Percentiles rank a stretch among this genome's conserved stretches.
phyloP scores from a whole-genome alignment of 2,113 vertebrate genomes.

The Eptesicus fuscus region DNA sequence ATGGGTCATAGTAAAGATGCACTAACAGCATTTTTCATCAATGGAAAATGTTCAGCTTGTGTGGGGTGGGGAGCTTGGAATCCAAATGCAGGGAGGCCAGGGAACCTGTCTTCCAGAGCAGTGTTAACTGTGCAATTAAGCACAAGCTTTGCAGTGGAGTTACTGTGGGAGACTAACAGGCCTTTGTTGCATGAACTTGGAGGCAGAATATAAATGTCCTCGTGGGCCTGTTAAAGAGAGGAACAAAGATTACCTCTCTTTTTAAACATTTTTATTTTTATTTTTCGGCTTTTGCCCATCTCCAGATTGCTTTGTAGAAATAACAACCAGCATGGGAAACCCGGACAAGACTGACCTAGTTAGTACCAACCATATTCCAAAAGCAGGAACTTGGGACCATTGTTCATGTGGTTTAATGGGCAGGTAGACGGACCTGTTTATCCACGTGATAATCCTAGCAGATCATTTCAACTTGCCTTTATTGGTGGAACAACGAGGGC shows the following conservation, averaged over 20 bases:
- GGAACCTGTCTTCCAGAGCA: conserved; percentile 56
- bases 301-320: conserved; percentile 52
- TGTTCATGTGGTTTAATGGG: neutral
- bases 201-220: conserved; percentile 73
- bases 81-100: conserved; percentile 64
- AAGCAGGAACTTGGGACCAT: neutral
- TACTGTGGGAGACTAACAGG: conserved; percentile 75
- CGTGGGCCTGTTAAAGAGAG: conserved; percentile 64
- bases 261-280: neutral
- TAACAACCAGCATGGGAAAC: conserved; percentile 52
- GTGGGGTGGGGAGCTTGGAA: conserved; percentile 60
- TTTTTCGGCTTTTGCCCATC: neutral
- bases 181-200: conserved; percentile 74
- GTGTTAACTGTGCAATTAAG: conserved; percentile 73
- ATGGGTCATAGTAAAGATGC: conserved; percentile 69
- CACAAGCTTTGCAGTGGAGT: conserved; percentile 76
- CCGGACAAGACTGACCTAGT: neutral
- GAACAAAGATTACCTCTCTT: neutral
- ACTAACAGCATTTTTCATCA: conserved; percentile 70
- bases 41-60: conserved; percentile 71
- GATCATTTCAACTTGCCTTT: conserved; percentile 45
- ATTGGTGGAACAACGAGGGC: conserved; percentile 58
- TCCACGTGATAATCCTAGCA: neutral
- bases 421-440: neutral
- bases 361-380: neutral